phyloP scores from a whole-genome alignment of 2,888 invertebrate species.

The Pyrrhia umbra region DNA sequence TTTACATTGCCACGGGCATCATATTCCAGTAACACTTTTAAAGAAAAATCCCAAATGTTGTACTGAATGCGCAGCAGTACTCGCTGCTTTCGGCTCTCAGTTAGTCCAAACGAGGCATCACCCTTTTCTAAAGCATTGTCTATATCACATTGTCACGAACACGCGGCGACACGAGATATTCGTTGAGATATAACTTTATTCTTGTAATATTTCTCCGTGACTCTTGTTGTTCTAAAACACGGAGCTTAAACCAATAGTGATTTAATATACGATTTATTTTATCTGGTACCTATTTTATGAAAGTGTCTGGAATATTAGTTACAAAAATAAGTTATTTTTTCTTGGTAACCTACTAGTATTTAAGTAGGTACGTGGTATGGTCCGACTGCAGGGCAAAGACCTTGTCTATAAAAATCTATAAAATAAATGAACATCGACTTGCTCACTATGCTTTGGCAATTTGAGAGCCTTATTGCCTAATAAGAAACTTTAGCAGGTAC shows the following conservation, averaged over 20 bases:
- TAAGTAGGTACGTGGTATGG: not conserved
- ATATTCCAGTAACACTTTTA: slow-evolving; percentile 46
- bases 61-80: slow-evolving; percentile 50
- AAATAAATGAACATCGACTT: not conserved
- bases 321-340: no score
- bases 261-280: slow-evolving; percentile 23
- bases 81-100: slow-evolving; percentile 51
- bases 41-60: slow-evolving; percentile 34
- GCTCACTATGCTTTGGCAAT: not conserved
- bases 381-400: not conserved
- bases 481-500: no score
- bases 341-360: no score
- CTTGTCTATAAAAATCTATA: not conserved
- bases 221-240: slow-evolving; percentile 61
- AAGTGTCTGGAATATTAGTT: not conserved
- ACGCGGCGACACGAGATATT: slow-evolving; percentile 88
- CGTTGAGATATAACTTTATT: slow-evolving; percentile 86
- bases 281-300: not conserved
- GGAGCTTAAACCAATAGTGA: slow-evolving; percentile 41
- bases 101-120: slow-evolving; percentile 78
- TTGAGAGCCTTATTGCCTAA: not conserved
- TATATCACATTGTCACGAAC: slow-evolving; percentile 89
- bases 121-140: slow-evolving; percentile 87
- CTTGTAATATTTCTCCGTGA: slow-evolving; percentile 83
- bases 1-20: slow-evolving; percentile 65